Evolutionary conservation across 2,113 vertebrate species (phyloP), one percentile per base, ranked within the genome.

Genomic region (Merops nubicus): DNA sequence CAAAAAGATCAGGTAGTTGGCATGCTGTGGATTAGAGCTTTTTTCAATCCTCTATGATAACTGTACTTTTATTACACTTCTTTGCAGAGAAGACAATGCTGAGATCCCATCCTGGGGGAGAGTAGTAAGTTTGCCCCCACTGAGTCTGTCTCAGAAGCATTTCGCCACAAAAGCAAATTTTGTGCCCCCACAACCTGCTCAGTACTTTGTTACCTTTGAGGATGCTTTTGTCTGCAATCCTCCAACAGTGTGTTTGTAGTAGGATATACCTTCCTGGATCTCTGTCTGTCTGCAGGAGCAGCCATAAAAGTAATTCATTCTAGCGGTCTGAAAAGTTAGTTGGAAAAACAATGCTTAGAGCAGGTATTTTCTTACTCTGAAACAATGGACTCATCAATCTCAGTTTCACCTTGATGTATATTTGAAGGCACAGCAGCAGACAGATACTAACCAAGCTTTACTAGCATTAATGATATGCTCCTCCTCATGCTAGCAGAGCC

Each of bases 111-210:
- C 28, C 76, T 53, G 5, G 22, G 17, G 48, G 2, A 14, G 4
- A 67, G 3, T 5, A 40, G 19, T 18, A 42, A 70, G 42, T 64
- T 62, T 43, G 8, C 8, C 76, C 72, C 43, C 47, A 59, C 34
- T 0, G 0, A 93, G 11, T 11, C 22, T 59, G 5, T 60, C n/a
- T 72, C 53, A 78, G 70, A 62, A 80, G 7, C 2, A 1, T 31
- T 88, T 47, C 56, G 59, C 33, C 26, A 75, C 42, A 67, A 73
- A 69, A 74, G 5, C 26, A 75, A 78, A 70, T 69, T 50, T 47
- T 54, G 11, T 77, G 33, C 3, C 26, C 54, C 6, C 13, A 16
- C 12, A 59, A 34, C 11, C 60, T 69, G 22, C 42, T 70, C 48
- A 18, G 25, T 13, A 16, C 26, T 88, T 91, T 29, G 25, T 53